These are phyloP conservation scores for Lamellibrachia columna DNA, from an alignment of 2,888 invertebrate genomes.

Conservation along the genomic window DNA sequence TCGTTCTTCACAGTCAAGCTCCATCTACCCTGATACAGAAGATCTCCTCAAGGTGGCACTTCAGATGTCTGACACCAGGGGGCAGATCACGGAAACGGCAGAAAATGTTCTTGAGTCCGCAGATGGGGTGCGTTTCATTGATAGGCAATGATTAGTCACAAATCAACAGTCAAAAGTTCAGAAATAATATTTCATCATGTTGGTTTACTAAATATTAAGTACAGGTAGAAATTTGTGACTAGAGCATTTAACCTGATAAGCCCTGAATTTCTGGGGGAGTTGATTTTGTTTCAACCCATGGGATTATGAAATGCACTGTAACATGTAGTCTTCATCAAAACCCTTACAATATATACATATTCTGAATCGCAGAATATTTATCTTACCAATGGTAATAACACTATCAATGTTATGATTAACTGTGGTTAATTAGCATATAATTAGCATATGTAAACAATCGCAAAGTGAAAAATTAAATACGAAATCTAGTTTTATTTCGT, in stretches of 20 bases:
- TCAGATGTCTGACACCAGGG: constrained; percentile 46
- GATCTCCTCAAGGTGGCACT: constrained; percentile 44
- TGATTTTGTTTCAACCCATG: no score
- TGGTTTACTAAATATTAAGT: neutral
- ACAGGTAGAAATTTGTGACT: neutral
- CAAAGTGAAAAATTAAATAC: no score
- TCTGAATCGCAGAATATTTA: no score
- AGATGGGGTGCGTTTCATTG: constrained; percentile 44
- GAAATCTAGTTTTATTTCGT: no score
- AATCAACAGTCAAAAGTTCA: neutral
- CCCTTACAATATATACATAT: no score
- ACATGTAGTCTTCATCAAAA: no score
- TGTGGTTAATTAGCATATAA: no score
- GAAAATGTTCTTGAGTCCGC: constrained; percentile 51
- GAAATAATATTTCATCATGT: neutral
- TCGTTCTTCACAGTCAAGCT: neutral
- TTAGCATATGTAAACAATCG: no score
- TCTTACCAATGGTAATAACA: no score
- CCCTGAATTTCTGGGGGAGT: neutral
- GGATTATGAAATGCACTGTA: no score
- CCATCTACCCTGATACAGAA: constrained; percentile 36
- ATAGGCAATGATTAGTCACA: neutral
- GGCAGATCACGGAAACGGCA: constrained; percentile 47
- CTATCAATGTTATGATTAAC: no score
- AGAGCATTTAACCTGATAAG: no score